Evolutionary conservation across 2,888 invertebrate genomes (phyloP).

Genomic region (Plutella xylostella): DNA sequence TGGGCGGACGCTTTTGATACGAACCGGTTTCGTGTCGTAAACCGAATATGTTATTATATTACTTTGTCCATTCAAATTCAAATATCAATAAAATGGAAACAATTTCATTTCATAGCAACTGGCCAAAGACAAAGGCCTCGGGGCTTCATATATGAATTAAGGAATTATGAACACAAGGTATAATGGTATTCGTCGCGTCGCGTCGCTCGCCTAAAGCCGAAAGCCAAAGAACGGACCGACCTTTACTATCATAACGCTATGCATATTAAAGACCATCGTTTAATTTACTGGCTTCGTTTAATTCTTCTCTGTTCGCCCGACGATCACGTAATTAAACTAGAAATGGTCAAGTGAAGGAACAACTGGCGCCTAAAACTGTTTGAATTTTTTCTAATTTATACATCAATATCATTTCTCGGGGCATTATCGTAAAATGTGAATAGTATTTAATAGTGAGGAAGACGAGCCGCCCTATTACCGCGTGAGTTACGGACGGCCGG

Average conservation of each 20-base stretch:
- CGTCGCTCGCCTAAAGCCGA: too few relatives aligned
- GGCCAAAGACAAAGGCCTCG: too few relatives aligned
- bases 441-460: conserved; percentile 62
- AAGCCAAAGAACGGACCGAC: too few relatives aligned
- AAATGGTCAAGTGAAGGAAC: conserved; percentile 45
- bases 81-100: too few relatives aligned
- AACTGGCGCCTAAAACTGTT: conserved; percentile 61
- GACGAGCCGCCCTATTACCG: conserved; percentile 60
- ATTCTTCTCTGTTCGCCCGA: conserved; percentile 23
- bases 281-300: conserved; percentile 56
- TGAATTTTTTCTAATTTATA: conserved; percentile 52
- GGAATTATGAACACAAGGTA: conserved; percentile 48
- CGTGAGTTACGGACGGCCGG: conserved; percentile 49
- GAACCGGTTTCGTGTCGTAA: too few relatives aligned
- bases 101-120: too few relatives aligned
- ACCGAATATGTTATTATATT: too few relatives aligned
- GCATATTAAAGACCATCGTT: conserved; percentile 62
- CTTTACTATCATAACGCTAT: conserved; percentile 63
- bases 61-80: too few relatives aligned
- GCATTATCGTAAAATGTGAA: conserved; percentile 63
- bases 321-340: conserved; percentile 48
- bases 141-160: conserved; percentile 1
- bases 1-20: too few relatives aligned
- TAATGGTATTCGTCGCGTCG: conserved; percentile 58
- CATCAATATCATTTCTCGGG: conserved; percentile 59